Evolutionary conservation across 1,140 invertebrate species (phyloP).

Genomic region (Ctenoplectra terminalis): DNA sequence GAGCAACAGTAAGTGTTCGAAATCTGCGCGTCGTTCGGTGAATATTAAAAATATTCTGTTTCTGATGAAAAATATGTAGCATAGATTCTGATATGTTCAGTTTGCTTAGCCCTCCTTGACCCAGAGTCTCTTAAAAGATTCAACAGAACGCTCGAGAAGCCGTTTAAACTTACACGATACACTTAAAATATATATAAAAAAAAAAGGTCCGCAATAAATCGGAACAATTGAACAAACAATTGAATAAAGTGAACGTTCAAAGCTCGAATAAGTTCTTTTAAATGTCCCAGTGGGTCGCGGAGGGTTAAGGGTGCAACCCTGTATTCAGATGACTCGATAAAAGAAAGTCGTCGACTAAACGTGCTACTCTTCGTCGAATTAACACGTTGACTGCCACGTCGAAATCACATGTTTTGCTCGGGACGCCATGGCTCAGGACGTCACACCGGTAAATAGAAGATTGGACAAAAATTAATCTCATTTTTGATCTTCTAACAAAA

Average conservation of each 20-base stretch:
- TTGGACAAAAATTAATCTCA: too few relatives aligned
- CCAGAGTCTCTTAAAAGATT: background rate
- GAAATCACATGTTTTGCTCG: too few relatives aligned
- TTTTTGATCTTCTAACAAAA: too few relatives aligned
- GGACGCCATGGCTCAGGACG: too few relatives aligned
- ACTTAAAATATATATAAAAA: too few relatives aligned
- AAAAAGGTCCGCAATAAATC: too few relatives aligned
- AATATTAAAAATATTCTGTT: conserved; percentile 57
- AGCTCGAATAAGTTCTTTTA: background rate
- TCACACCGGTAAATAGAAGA: too few relatives aligned
- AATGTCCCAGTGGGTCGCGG: background rate
- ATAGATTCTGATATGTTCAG: conserved; percentile 52
- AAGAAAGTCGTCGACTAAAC: conserved; percentile 27
- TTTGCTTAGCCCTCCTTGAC: conserved; percentile 43
- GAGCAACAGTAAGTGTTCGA: conserved; percentile 41
- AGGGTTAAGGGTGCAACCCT: conserved; percentile 47
- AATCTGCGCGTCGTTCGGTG: conserved; percentile 26
- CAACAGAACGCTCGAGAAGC: too few relatives aligned
- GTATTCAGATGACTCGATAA: conserved; percentile 47
- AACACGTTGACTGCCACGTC: too few relatives aligned
- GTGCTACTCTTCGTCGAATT: background rate
- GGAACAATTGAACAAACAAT: too few relatives aligned
- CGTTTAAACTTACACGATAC: background rate
- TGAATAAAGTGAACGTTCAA: background rate
- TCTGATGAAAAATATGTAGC: conserved; percentile 53